These are phyloP conservation scores for Pseudopleuronectes americanus DNA, from an alignment of 2,797 vertebrate species.

Conservation along the genomic window DNA sequence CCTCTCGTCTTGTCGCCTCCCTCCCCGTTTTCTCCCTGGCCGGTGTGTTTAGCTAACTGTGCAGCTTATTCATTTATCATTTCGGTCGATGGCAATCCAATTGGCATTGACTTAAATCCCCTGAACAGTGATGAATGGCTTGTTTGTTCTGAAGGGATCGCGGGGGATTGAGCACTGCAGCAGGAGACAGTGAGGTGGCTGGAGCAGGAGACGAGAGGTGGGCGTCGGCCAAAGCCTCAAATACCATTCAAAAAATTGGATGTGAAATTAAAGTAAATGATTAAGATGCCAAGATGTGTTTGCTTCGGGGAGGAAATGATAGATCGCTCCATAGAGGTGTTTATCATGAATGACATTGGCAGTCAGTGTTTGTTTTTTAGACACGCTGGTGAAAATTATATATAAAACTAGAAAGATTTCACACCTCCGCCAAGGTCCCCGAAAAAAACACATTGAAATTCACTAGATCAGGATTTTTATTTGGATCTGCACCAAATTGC, in stretches of 20 bases:
- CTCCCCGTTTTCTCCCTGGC: slow-evolving; percentile 14
- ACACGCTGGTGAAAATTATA: not conserved
- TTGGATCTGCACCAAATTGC: no score
- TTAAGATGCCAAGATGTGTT: no score
- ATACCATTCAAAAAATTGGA: not conserved
- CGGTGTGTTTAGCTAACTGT: slow-evolving; percentile 33
- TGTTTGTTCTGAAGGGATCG: slow-evolving; percentile 54
- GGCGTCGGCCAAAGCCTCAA: slow-evolving; percentile 27
- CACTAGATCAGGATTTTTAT: no score
- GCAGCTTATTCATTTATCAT: slow-evolving; percentile 61
- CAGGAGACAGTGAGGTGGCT: slow-evolving; percentile 39
- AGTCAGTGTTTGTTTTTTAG: no score
- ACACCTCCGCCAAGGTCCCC: no score
- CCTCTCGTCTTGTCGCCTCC: slow-evolving; percentile 7
- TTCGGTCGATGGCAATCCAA: slow-evolving; percentile 65
- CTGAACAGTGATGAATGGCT: slow-evolving; percentile 62
- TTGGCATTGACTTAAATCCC: slow-evolving; percentile 62
- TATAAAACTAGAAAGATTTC: not conserved
- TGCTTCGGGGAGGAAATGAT: not conserved
- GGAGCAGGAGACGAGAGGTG: slow-evolving; percentile 30
- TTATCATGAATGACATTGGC: not conserved
- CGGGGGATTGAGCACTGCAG: slow-evolving; percentile 45
- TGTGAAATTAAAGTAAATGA: no score
- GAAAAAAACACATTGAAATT: no score
- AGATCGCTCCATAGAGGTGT: not conserved